These are phyloP conservation scores for Synanceia verrucosa DNA, from an alignment of 2,797 vertebrate genomes.

Conservation along the genomic window DNA sequence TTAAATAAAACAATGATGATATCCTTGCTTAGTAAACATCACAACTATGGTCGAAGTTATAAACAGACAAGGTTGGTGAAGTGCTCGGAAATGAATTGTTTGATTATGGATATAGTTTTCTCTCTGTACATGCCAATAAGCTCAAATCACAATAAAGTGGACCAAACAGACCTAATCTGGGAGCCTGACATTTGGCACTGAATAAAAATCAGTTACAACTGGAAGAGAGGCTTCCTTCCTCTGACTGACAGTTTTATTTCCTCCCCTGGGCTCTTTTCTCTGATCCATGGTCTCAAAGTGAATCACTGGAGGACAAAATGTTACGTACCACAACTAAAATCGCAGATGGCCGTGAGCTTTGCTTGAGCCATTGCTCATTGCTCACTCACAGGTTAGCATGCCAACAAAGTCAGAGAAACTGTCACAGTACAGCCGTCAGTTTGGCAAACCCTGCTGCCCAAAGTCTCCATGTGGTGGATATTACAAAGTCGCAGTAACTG, in stretches of 20 bases:
- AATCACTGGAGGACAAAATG: constrained; percentile 79
- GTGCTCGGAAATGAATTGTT: neutral
- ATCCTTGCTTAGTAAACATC: neutral
- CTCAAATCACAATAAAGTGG: neutral
- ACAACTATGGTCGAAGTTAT: neutral
- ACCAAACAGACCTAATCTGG: neutral
- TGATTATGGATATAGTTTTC: neutral
- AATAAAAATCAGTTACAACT: constrained; percentile 33
- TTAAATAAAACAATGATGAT: too few relatives aligned
- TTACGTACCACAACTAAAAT: constrained; percentile 73
- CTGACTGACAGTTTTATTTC: neutral
- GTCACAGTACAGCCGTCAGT: constrained; percentile 63
- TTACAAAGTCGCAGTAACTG: constrained; percentile 25
- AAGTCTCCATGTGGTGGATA: constrained; percentile 53
- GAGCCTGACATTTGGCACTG: constrained; percentile 36
- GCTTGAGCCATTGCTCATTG: constrained; percentile 72
- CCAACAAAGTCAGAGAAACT: constrained; percentile 70
- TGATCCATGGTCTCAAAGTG: constrained; percentile 48
- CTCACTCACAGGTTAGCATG: constrained; percentile 75
- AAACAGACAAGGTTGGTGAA: neutral
- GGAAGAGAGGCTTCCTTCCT: constrained; percentile 14
- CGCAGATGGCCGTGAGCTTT: constrained; percentile 80
- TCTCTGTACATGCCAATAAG: constrained; percentile 2
- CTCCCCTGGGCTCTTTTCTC: constrained; percentile 8
- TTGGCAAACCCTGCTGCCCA: constrained; percentile 51